Conservation (phyloP, 2,888 invertebrate genomes). For the Iphiclides podalirius region DNA sequence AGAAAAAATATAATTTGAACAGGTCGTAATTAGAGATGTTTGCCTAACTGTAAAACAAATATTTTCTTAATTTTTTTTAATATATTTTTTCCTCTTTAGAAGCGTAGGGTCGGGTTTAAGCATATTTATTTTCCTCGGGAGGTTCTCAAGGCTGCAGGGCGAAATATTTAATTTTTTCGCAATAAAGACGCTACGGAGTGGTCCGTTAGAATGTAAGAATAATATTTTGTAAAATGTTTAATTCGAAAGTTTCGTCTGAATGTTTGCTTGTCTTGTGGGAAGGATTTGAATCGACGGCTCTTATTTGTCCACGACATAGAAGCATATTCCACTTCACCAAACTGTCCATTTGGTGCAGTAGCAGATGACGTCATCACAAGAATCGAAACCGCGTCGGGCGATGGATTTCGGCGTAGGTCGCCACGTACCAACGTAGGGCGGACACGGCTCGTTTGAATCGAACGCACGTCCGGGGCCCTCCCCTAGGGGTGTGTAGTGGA, state of each 20-base stretch:
- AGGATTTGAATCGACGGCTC: too few species aligned
- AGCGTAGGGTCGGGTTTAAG: slow-evolving; percentile 71
- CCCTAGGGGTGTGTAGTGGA: slow-evolving; percentile 72
- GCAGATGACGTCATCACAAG: slow-evolving; percentile 30
- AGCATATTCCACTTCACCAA: too few species aligned
- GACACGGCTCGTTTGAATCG: slow-evolving; percentile 74
- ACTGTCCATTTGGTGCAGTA: not conserved
- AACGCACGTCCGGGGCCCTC: slow-evolving; percentile 73
- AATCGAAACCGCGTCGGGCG: slow-evolving; percentile 36
- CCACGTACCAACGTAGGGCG: slow-evolving; percentile 47
- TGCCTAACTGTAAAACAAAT: slow-evolving; percentile 77
- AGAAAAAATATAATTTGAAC: slow-evolving; percentile 76
- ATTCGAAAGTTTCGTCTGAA: too few species aligned
- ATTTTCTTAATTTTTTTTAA: slow-evolving; percentile 72
- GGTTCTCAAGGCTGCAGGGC: slow-evolving; percentile 56
- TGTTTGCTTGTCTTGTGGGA: too few species aligned
- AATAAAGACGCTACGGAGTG: slow-evolving; percentile 1
- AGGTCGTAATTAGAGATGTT: slow-evolving; percentile 79
- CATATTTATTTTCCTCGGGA: slow-evolving; percentile 71
- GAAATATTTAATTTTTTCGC: slow-evolving; percentile 37
- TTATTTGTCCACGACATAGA: too few species aligned
- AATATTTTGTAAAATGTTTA: too few species aligned
- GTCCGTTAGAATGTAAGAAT: not conserved
- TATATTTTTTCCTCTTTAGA: slow-evolving; percentile 65
- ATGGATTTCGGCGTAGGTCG: slow-evolving; percentile 43